phyloP scores from a whole-genome alignment of 2,888 invertebrate genomes.

The Xanthorhoe spadicearia region DNA sequence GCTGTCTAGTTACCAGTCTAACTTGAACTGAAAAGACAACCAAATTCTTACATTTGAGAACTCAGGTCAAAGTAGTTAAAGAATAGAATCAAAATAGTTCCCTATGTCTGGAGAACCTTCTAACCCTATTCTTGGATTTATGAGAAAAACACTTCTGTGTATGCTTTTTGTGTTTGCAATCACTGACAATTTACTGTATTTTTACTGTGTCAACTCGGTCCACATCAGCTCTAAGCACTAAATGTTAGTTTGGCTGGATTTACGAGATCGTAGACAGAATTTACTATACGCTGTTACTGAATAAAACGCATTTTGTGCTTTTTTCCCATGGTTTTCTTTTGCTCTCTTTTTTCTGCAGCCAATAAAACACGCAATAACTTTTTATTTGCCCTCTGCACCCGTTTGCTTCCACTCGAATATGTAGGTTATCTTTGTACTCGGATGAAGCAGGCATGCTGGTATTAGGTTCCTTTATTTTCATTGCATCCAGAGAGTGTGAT shows the following conservation, averaged over 20 bases:
- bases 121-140: no score
- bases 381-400: conserved; percentile 28
- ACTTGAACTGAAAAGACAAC: no score
- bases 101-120: no score
- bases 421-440: conserved; percentile 28
- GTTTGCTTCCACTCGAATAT: conserved; percentile 20
- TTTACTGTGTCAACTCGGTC: not conserved
- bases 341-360: conserved; percentile 19
- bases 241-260: not conserved
- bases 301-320: not conserved
- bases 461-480: conserved; percentile 5
- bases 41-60: no score
- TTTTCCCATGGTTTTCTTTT: not conserved
- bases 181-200: not conserved
- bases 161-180: not conserved
- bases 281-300: not conserved
- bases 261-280: not conserved
- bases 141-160: no score
- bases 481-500: conserved; percentile 5
- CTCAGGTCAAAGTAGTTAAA: no score
- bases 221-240: not conserved
- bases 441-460: conserved; percentile 20
- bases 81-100: no score
- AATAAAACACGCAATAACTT: conserved; percentile 23
- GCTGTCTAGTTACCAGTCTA: no score